Base-by-base conservation (phyloP, 2,797 vertebrate genomes). In the Rhodeus uyekii region DNA sequence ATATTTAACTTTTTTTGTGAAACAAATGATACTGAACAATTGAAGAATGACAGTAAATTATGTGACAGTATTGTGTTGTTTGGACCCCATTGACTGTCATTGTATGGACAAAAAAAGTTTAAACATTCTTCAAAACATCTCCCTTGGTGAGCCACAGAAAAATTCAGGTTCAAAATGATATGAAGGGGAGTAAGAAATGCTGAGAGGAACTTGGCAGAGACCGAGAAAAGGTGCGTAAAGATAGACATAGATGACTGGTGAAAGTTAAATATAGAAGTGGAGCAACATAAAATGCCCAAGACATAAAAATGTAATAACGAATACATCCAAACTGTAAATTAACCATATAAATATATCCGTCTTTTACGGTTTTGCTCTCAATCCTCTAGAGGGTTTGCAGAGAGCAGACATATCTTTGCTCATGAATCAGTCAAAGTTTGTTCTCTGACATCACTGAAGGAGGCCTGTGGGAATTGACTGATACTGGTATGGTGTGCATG, bases 391-490 rank as follows among this genome's bases (percentile, higher is more conserved):
- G 71, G 75, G n/a, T 42, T 67, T 67, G 24, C 71, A 74, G 46
- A 75, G 60, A 39, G 60, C 71, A 55, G 71, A 65, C 19, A 42
- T 53, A 75, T 75, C 65, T 55, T 65, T 42, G 46, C 34, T 81
- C 71, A 67, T 81, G 24, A 75, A 81, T 81, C 79, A 81, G 69
- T 74, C 69, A 67, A 81, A 75, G 80, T 46, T 67, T 67, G 24
- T 65, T 24, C 71, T 67, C 24, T 74, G 60, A 80, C 68, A 63
- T 80, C 42, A 74, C 36, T 75, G 80, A 75, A 75, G 61, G 36
- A 75, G 36, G 60, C 61, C 80, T 22, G 46, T 55, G 80, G 80
- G 80, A 81, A 75, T 67, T 55, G 48, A 65, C 24, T n/a, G 27
- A 72, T 80, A 27, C 42, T 48, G 42, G n/a, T 61, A 34, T 61